Base-by-base conservation (phyloP, 2,113 vertebrate genomes). In the Proteles cristata region DNA sequence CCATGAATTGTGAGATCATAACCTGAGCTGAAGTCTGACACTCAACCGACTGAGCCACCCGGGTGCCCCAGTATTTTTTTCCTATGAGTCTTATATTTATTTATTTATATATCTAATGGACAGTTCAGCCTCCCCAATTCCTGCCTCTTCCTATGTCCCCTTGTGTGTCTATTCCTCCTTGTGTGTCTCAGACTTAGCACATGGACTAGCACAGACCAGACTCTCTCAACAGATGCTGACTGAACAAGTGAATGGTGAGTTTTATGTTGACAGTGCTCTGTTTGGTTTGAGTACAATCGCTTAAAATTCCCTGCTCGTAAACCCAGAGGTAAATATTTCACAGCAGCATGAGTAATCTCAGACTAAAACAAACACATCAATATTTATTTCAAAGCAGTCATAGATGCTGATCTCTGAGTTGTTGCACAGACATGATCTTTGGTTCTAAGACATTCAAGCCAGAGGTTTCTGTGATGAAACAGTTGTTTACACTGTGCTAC, bases 351-450 rank as follows among this genome's bases (percentile, higher is more conserved):
- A 91, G 48, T 39, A 69, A 92, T 39, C 66, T 58, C 3, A 31
- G 50, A 66, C 31, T 90, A 86, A 96, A 96, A 82, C 80, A 86
- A 94, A 94, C 65, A 88, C 88, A 55, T 96, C 88, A 85, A 80
- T 76, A 84, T 92, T 88, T 43, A 88, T 90, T 90, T 58, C 53
- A 63, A 96, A 89, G 86, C 88, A 53, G 50, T 2, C n/a, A 15
- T 35, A 79, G 66, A 74, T 66, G 48, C 63, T 3, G 2, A 45
- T 65, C 45, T 96, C 85, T 82, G 48, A 89, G 80, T 7, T 43
- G 35, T 31, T 53, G 68, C 68, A 43, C 26, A 94, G 88, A 83
- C 23, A 33, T 8, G 90, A 69, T 91, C 89, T 92, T 89, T 92
- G 81, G 33, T 58, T 96, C 63, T 74, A 91, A 82, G 21, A 77